A percentile compares a stretch with the other conserved stretches of the same genome.
Conservation (phyloP, 1,140 invertebrate genomes). For the Drosophila kanapiae region DNA sequence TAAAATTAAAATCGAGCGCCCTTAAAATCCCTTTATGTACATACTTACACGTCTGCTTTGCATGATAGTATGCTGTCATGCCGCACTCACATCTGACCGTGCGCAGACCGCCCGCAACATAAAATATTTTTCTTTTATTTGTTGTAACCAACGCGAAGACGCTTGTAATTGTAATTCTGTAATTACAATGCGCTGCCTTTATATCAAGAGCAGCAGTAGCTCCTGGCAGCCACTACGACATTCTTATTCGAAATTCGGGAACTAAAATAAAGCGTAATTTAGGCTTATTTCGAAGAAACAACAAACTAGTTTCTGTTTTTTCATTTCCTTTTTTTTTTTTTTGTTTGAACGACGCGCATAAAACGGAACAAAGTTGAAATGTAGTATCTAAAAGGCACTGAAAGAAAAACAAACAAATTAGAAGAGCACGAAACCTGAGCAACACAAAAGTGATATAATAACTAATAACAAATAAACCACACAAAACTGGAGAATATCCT, state of each 20-base stretch:
- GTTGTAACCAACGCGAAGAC: slow-evolving; percentile 57
- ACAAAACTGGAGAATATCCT: background rate
- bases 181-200: slow-evolving; percentile 19
- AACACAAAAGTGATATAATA: slow-evolving; percentile 51
- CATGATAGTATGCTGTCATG: slow-evolving; percentile 28
- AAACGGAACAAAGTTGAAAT: slow-evolving; percentile 21
- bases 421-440: slow-evolving; percentile 43
- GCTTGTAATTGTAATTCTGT: slow-evolving; percentile 46
- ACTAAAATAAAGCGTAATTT: slow-evolving; percentile 10
- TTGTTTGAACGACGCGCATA: slow-evolving; percentile 24
- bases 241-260: background rate
- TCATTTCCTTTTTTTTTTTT: background rate
- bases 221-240: background rate
- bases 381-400: slow-evolving; percentile 13
- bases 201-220: slow-evolving; percentile 10
- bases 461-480: slow-evolving; percentile 13
- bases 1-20: background rate
- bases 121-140: slow-evolving; percentile 72
- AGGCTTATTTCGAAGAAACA: slow-evolving; percentile 27
- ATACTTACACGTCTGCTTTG: background rate
- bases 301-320: slow-evolving; percentile 5
- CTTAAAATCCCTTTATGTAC: background rate
- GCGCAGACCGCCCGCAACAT: slow-evolving; percentile 16
- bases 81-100: slow-evolving; percentile 31
- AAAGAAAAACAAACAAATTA: slow-evolving; percentile 13